phyloP scores from a whole-genome alignment of 2,888 invertebrate species.

The Operophtera brumata region DNA sequence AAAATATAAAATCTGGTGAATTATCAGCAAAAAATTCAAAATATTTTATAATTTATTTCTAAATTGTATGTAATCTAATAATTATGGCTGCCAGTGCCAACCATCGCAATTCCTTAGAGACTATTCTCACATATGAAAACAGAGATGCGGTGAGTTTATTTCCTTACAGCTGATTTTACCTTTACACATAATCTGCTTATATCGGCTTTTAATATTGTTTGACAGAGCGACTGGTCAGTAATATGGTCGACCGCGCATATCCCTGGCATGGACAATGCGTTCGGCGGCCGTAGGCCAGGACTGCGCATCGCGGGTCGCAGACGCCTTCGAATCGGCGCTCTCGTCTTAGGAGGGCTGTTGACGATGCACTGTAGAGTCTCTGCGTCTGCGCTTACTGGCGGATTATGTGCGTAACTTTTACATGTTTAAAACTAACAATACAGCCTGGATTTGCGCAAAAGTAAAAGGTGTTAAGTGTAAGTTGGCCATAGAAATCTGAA shows the following conservation, averaged over 20 bases:
- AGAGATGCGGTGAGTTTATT: constrained; percentile 51
- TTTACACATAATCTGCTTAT: not conserved
- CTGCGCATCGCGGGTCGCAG: constrained; percentile 48
- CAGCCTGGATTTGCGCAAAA: too few species aligned
- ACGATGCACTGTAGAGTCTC: constrained; percentile 66
- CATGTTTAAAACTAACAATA: too few species aligned
- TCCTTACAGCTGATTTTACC: not conserved
- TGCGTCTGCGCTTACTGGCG: constrained; percentile 59
- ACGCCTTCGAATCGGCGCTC: constrained; percentile 53
- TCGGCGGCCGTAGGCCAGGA: constrained; percentile 35
- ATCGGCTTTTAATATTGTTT: not conserved
- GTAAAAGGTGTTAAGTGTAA: too few species aligned
- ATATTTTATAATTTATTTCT: constrained; percentile 9
- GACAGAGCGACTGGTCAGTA: constrained; percentile 61
- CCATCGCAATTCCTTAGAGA: constrained; percentile 51
- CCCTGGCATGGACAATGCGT: constrained; percentile 59
- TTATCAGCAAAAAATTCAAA: not conserved
- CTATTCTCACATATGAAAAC: constrained; percentile 63
- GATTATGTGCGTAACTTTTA: constrained; percentile 51
- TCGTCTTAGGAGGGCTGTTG: constrained; percentile 57
- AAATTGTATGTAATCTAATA: constrained; percentile 32
- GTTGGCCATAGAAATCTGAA: too few species aligned
- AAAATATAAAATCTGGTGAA: too few species aligned
- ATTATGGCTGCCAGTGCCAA: constrained; percentile 19
- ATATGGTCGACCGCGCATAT: constrained; percentile 66